A percentile compares a stretch with the other conserved stretches of the same genome.
Conservation (phyloP, 2,888 invertebrate species). For the Micoletzkya japonica region DNA sequence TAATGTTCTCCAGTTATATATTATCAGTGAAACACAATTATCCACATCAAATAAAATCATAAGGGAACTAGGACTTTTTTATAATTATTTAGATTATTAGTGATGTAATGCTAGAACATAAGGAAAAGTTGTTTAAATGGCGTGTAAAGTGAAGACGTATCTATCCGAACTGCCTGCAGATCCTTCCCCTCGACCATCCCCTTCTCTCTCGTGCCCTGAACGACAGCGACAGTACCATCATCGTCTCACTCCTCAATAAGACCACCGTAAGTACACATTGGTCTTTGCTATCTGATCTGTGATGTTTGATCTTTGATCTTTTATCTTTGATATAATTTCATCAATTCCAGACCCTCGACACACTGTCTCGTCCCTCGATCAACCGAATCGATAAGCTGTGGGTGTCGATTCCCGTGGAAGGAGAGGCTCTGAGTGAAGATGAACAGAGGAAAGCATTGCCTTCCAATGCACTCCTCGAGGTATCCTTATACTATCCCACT, state of each 20-base stretch:
- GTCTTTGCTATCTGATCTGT: neutral
- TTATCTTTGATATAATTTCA: neutral
- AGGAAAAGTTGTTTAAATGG: neutral
- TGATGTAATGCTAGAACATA: neutral
- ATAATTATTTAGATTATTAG: no score
- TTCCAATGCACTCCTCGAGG: constrained; percentile 22
- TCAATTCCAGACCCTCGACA: constrained; percentile 31
- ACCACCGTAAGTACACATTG: constrained; percentile 12
- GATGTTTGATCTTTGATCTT: neutral
- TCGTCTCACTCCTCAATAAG: constrained; percentile 49
- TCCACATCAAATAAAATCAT: neutral
- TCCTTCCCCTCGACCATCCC: constrained; percentile 48
- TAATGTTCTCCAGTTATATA: neutral
- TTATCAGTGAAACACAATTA: neutral
- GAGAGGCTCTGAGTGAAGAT: constrained; percentile 28
- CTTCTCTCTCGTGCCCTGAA: constrained; percentile 48
- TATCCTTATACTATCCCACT: neutral
- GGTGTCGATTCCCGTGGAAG: constrained; percentile 44
- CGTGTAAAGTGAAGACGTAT: no score
- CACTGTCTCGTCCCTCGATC: constrained; percentile 35
- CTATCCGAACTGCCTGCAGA: constrained; percentile 2
- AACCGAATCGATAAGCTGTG: constrained; percentile 44
- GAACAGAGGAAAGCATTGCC: constrained; percentile 21
- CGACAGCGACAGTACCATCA: constrained; percentile 50
- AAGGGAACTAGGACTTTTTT: neutral